phyloP scores from a whole-genome alignment of 1,140 invertebrate species.

The Dryas iulia region DNA sequence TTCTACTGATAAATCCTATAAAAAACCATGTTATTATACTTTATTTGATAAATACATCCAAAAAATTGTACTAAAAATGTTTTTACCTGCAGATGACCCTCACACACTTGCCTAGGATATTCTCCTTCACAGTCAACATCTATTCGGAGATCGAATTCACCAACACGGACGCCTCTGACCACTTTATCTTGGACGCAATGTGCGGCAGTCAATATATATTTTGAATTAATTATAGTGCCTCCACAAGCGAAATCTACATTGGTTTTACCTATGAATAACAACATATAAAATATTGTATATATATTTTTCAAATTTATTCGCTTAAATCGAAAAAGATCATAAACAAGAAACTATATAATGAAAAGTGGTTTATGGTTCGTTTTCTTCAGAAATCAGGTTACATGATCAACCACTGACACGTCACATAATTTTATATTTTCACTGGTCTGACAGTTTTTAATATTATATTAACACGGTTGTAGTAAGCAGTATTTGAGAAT shows the following conservation, averaged over 20 bases:
- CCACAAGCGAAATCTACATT: conserved; percentile 19
- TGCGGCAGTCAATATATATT: conserved; percentile 36
- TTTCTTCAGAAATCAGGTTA: no score
- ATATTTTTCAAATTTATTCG: no score
- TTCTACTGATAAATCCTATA: neutral
- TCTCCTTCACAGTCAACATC: neutral
- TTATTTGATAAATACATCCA: neutral
- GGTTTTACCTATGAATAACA: neutral
- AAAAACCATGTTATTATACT: neutral
- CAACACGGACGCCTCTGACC: conserved; percentile 24
- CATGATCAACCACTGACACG: no score
- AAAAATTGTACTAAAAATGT: neutral
- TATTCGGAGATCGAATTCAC: conserved; percentile 24
- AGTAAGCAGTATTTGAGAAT: no score
- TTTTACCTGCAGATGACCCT: neutral
- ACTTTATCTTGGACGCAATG: conserved; percentile 22
- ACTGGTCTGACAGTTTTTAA: no score
- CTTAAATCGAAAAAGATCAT: no score
- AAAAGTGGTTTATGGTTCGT: no score
- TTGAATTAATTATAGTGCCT: conserved; percentile 33
- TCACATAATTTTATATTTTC: no score
- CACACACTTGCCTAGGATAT: no score
- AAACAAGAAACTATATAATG: no score
- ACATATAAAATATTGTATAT: no score
- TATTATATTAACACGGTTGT: no score